Conservation (phyloP, 2,888 invertebrate species). For the Electrophaes corylata region DNA sequence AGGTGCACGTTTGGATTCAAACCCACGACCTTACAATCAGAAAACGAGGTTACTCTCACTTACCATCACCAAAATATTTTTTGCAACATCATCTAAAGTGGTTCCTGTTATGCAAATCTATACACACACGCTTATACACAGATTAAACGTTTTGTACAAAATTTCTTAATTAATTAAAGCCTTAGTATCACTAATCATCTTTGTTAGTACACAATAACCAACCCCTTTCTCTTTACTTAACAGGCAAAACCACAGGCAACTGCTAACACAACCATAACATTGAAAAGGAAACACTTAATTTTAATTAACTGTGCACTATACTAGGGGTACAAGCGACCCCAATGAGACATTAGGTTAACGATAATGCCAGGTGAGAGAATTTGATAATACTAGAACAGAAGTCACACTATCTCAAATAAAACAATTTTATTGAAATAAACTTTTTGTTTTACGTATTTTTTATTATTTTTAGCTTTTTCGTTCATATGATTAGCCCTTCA, state of each 20-base stretch:
- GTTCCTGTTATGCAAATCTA: no score
- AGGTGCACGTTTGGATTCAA: no score
- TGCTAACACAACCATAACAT: constrained; percentile 12
- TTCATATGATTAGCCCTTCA: no score
- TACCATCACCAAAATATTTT: no score
- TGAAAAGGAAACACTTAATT: constrained; percentile 24
- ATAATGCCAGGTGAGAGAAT: background rate
- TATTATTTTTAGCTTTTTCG: no score
- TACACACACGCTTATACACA: no score
- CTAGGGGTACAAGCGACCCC: constrained; percentile 19
- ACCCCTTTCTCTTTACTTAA: background rate
- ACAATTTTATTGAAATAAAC: background rate
- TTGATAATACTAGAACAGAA: constrained; percentile 16
- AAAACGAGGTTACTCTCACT: no score
- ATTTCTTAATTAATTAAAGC: background rate
- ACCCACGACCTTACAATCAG: no score
- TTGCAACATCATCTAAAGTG: no score
- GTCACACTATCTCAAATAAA: background rate
- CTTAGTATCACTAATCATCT: background rate
- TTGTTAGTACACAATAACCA: background rate
- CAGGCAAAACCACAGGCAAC: constrained; percentile 1
- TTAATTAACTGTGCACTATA: constrained; percentile 28
- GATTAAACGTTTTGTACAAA: background rate
- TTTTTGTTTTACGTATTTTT: no score
- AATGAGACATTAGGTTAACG: constrained; percentile 20